Evolutionary conservation across 2,797 vertebrate genomes (phyloP).

Genomic region (Linurgus olivaceus): DNA sequence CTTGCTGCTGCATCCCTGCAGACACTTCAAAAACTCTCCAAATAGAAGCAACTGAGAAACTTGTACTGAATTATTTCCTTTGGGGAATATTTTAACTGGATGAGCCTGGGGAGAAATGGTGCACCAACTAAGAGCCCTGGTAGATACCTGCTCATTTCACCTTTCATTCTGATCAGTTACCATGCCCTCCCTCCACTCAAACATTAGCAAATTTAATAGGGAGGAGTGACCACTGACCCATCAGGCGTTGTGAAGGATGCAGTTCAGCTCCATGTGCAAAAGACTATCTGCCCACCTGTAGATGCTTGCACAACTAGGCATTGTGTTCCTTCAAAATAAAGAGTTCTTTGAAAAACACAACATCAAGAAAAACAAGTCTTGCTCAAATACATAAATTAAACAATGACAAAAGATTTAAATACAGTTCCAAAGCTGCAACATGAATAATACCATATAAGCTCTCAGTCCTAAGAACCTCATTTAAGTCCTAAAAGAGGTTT

Average conservation of each 20-base stretch:
- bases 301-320: background rate
- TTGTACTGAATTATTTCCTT: background rate
- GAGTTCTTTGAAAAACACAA: background rate
- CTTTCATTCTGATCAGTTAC: background rate
- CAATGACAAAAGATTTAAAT: background rate
- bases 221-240: accelerated
- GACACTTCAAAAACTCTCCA: background rate
- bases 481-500: background rate
- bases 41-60: background rate
- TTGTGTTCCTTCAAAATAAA: background rate
- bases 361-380: background rate
- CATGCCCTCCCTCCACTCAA: background rate
- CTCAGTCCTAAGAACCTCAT: background rate
- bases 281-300: background rate
- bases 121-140: background rate
- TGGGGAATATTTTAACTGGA: background rate
- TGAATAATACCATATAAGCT: background rate
- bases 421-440: background rate
- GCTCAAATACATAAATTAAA: background rate
- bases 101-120: background rate
- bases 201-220: background rate
- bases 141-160: background rate
- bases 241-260: background rate
- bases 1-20: background rate
- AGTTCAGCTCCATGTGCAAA: background rate